Evolutionary conservation across 2,888 invertebrate genomes (phyloP), one percentile per base, ranked within the genome.

Genomic region (Drosophila kuntzei): DNA sequence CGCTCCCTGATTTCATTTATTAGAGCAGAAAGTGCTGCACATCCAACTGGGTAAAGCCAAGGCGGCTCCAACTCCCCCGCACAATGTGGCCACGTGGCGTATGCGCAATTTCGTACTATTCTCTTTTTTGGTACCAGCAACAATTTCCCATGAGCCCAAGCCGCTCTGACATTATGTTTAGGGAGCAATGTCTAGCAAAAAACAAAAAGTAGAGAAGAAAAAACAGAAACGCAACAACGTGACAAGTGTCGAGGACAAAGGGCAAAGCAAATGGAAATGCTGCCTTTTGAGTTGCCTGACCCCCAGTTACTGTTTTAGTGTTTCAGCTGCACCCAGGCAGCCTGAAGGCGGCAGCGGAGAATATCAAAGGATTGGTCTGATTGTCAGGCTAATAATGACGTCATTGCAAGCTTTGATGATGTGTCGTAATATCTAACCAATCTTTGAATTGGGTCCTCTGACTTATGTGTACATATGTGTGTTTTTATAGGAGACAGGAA

Each of bases 1-100:
- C 90, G 89, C 79, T 90, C 76, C 87, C 88, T 91, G 90, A 90
- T 91, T 90, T 89, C 85, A 91, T 90, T 90, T 90, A 90, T 90
- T 90, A 90, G 90, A 90, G 90, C 90, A 84, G 90, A 90, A 90
- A 90, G 77, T 76, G 77, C 86, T 78, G 70, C 80, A 77, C 65
- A 80, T 62, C 70, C 84, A 74, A 63, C 68, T 61, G 69, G 64
- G 53, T 62, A 72, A 49, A 66, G 46, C 61, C 39, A 66, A 62
- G 61, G 72, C 47, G 55, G 32, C 43, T 11, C 9, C 44, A 41
- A 29, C 36, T 22, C 9, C 39, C 29, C 32, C 25, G 27, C 49
- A 41, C 36, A 36, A 20, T 60, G 58, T 58, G 76, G 54, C 76
- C 55, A 68, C 62, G 69, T 53, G 74, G 74, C 84, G 80, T 80